These are phyloP conservation scores for Drosophila macrothrix DNA, from an alignment of 2,888 invertebrate species.

Conservation along the genomic window DNA sequence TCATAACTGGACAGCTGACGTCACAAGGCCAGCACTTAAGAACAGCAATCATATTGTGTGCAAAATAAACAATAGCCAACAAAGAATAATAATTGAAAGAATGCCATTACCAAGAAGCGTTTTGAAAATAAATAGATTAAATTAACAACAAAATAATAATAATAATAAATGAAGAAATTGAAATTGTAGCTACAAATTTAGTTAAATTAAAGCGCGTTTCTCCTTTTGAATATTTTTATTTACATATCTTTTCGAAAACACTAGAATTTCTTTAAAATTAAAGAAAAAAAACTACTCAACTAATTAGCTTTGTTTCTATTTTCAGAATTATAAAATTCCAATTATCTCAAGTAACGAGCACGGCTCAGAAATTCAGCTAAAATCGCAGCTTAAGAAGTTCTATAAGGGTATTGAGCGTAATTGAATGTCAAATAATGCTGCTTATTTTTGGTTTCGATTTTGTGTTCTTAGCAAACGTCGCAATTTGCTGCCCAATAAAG, in stretches of 20 bases:
- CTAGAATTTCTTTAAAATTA: not conserved
- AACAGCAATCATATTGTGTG: slow-evolving; percentile 4
- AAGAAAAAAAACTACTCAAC: not conserved
- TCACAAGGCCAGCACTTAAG: slow-evolving; percentile 57
- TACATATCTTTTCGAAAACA: not conserved
- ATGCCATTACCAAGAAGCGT: not conserved
- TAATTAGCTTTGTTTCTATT: not conserved
- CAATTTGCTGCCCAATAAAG: slow-evolving; percentile 47
- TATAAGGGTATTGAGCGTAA: slow-evolving; percentile 11
- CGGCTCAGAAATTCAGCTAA: not conserved
- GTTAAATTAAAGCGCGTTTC: not conserved
- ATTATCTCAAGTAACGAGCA: not conserved
- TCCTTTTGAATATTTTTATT: not conserved
- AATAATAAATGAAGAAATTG: not conserved
- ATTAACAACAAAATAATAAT: not conserved
- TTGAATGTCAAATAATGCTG: slow-evolving; percentile 34
- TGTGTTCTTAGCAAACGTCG: slow-evolving; percentile 34
- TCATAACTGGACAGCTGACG: slow-evolving; percentile 38
- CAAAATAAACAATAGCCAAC: slow-evolving; percentile 33
- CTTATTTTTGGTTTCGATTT: slow-evolving; percentile 1
- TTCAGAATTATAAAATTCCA: not conserved
- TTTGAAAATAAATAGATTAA: not conserved
- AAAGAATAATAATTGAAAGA: slow-evolving; percentile 28
- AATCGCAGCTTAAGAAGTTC: not conserved
- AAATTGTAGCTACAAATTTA: not conserved